Conservation (phyloP, 2,888 invertebrate species). For the Tenthredo mesomela region DNA sequence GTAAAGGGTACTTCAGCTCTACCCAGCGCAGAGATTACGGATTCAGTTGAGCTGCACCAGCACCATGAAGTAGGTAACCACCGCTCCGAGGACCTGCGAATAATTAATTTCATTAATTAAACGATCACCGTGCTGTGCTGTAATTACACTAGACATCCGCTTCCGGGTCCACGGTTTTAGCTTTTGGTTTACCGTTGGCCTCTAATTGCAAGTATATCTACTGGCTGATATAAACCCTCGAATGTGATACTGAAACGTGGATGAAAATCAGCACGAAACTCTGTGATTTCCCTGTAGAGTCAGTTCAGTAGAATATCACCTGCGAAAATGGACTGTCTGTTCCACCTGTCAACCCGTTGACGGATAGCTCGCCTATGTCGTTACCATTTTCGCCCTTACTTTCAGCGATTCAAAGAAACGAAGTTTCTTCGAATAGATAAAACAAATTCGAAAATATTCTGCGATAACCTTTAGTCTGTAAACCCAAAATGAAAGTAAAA, state of each 20-base stretch:
- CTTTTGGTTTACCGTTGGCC: constrained; percentile 4
- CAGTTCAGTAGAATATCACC: neutral
- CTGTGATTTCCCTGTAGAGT: constrained; percentile 30
- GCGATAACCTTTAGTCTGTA: too few relatives aligned
- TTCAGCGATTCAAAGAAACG: neutral
- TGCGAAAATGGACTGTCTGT: neutral
- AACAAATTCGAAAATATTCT: neutral
- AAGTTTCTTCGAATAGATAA: neutral
- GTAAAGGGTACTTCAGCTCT: neutral
- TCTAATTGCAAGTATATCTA: constrained; percentile 33
- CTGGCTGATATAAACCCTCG: neutral
- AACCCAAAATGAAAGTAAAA: too few relatives aligned
- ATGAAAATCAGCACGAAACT: neutral
- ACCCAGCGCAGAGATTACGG: neutral
- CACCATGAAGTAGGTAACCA: constrained; percentile 95
- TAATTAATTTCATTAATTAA: constrained; percentile 47
- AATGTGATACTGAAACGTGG: neutral
- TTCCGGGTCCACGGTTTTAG: neutral
- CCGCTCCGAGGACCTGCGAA: constrained; percentile 89
- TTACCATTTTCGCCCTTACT: neutral
- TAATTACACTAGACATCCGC: constrained; percentile 33
- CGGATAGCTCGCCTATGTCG: neutral
- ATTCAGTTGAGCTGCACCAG: constrained; percentile 91
- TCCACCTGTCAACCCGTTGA: neutral
- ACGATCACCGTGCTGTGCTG: neutral